Evolutionary conservation across 2,797 vertebrate species (phyloP).

Genomic region (Takifugu ocellatus): DNA sequence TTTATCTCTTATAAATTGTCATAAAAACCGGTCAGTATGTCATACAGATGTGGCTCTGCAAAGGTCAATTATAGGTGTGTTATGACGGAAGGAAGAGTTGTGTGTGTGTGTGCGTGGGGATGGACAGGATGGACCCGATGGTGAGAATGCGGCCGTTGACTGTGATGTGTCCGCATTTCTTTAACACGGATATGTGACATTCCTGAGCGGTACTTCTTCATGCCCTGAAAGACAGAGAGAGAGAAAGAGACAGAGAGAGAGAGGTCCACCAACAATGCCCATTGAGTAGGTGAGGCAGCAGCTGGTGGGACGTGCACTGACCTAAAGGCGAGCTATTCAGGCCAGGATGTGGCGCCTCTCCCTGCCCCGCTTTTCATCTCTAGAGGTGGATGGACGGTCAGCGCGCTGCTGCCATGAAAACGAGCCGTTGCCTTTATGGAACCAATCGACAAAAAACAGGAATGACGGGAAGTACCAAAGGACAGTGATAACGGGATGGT

Average conservation of each 20-base stretch:
- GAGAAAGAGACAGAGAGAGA: slow-evolving; percentile 25
- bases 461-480: slow-evolving; percentile 13
- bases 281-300: slow-evolving; percentile 73
- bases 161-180: slow-evolving; percentile 71
- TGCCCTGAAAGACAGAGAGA: slow-evolving; percentile 40
- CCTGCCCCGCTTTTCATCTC: slow-evolving; percentile 58
- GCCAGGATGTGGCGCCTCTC: slow-evolving; percentile 61
- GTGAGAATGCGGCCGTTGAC: slow-evolving; percentile 67
- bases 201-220: slow-evolving; percentile 68
- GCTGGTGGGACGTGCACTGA: slow-evolving; percentile 71
- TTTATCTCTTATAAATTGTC: slow-evolving; percentile 5
- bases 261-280: slow-evolving; percentile 69
- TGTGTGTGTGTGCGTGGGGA: slow-evolving; percentile 21
- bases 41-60: not conserved
- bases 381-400: slow-evolving; percentile 70
- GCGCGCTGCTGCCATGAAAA: slow-evolving; percentile 57
- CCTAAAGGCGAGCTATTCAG: slow-evolving; percentile 70
- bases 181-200: slow-evolving; percentile 75
- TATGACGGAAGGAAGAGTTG: slow-evolving; percentile 30
- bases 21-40: not conserved
- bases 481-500: slow-evolving; percentile 44
- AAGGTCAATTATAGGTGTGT: slow-evolving; percentile 19
- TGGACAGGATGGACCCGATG: slow-evolving; percentile 50
- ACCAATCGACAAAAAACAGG: slow-evolving; percentile 5
- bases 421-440: not conserved